Percentiles rank a stretch among this genome's conserved stretches.
Evolutionary conservation across 2,113 vertebrate genomes (phyloP).

Genomic region (Leucosticte australis): DNA sequence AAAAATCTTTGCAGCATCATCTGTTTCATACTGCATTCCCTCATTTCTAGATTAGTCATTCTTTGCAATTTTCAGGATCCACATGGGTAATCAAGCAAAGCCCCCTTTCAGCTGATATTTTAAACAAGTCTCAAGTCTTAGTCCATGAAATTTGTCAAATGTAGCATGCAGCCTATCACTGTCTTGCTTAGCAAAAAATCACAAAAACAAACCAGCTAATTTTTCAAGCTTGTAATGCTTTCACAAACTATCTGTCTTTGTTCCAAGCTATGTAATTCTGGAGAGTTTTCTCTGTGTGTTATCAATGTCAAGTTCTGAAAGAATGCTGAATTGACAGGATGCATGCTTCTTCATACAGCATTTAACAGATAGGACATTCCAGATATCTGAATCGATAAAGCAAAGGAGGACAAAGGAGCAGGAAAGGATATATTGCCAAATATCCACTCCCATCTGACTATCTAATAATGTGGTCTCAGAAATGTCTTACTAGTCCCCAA

Average conservation of each 20-base stretch:
- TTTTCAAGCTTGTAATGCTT: conserved; percentile 4
- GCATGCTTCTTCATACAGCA: neutral
- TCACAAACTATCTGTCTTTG: conserved; percentile 17
- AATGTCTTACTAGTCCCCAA: neutral
- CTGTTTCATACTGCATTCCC: neutral
- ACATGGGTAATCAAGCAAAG: neutral
- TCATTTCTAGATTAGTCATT: neutral
- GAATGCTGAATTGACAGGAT: neutral
- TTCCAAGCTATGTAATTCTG: conserved; percentile 1
- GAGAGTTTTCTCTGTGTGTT: neutral
- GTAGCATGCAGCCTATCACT: conserved; percentile 33
- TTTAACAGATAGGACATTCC: neutral
- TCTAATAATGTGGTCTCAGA: neutral
- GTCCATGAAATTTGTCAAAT: neutral
- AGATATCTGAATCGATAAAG: neutral
- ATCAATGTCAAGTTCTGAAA: neutral
- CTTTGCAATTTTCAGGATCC: neutral
- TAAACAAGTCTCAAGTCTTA: neutral
- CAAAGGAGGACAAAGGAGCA: neutral
- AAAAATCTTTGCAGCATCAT: neutral
- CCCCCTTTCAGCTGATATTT: neutral
- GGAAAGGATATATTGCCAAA: neutral
- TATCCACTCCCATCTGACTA: neutral
- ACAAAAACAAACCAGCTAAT: conserved; percentile 34
- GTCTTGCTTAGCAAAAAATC: conserved; percentile 21